Evolutionary conservation across 2,113 vertebrate genomes (phyloP), one percentile per base, ranked within the genome.

Genomic region (Elgaria multicarinata): DNA sequence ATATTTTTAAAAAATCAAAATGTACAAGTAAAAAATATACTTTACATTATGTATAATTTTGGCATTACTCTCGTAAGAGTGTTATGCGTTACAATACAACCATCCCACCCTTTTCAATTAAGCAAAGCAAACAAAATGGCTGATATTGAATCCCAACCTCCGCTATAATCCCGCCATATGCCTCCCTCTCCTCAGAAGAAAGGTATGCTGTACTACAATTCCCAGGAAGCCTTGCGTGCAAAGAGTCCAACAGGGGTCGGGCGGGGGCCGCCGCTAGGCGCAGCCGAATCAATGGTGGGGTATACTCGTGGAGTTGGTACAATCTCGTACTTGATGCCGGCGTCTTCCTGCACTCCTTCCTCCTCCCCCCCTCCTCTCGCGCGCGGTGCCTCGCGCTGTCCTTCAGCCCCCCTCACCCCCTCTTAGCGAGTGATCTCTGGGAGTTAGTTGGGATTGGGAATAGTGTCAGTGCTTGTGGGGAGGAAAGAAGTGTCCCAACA

Each of bases 121-220:
- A 20, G 20, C 64, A 28, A 62, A 55, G n/a, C 55, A 46, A 39
- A 79, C 85, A 90, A 90, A 82, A 90, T 90, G 89, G 85, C 78
- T 36, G 87, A 55, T 39, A 36, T 26, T n/a, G 24, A 9, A 58
- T 67, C 46, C n/a, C 78, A 12, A 24, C 66, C 46, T 31, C 46
- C 3, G 18, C 67, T 26, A 14, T 18, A 31, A 2, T 42, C 53
- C 67, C 78, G 14, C 46, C 46, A 85, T 2, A 36, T 20, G 31
- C 44, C 46, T 9, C n/a, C 16, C 13, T 6, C n/a, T 39, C 20
- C 4, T 53, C 8, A 31, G 28, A 58, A 71, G 58, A 22, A 58
- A 71, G 28, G 18, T 36, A 18, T 26, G 31, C 10, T 3, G 1
- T 1, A 87, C 85, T 91, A 91, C 90, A 69, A 78, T 28, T 83